These are phyloP conservation scores for Ictalurus furcatus DNA, from an alignment of 2,113 vertebrate genomes.

Conservation along the genomic window DNA sequence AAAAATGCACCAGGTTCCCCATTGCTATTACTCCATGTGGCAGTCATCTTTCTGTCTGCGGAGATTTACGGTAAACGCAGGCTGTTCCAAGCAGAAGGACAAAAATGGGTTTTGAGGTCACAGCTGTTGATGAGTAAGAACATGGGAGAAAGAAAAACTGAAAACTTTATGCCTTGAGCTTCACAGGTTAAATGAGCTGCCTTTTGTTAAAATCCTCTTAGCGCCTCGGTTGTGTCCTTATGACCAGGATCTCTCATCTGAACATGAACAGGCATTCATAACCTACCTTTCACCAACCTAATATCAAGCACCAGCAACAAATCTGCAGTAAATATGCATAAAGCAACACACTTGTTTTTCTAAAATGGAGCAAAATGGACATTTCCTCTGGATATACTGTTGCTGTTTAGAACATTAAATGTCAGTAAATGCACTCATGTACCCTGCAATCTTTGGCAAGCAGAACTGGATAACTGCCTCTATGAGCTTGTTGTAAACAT, in stretches of 20 bases:
- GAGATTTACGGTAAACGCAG: constrained; percentile 21
- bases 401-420: not conserved
- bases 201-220: not conserved
- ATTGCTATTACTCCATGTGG: not conserved
- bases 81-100: not conserved
- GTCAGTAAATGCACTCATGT: not conserved
- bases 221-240: not conserved
- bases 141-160: not conserved
- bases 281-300: not conserved
- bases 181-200: not conserved
- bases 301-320: not conserved
- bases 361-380: not conserved
- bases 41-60: constrained; percentile 10
- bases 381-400: not conserved
- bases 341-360: not conserved
- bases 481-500: constrained; percentile 17
- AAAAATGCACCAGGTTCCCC: not conserved
- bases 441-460: constrained; percentile 21
- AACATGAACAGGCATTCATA: not conserved
- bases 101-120: constrained; percentile 30
- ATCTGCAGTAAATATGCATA: not conserved
- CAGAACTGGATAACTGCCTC: constrained; percentile 8
- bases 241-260: not conserved
- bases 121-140: constrained; percentile 43
- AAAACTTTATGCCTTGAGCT: not conserved